phyloP scores from a whole-genome alignment of 2,113 vertebrate genomes.

The Triplophysa dalaica region DNA sequence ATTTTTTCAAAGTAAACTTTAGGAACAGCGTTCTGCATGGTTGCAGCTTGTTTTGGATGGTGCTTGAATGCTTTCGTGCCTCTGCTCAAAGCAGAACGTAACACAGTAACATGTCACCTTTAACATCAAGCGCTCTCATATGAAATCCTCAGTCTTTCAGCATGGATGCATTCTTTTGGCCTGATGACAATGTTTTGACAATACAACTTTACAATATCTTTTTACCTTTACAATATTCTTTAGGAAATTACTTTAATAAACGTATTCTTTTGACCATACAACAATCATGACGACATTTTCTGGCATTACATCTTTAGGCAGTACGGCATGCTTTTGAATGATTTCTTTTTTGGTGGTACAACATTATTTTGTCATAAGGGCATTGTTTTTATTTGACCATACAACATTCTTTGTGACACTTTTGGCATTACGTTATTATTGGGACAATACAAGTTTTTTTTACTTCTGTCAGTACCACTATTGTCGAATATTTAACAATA shows the following conservation, averaged over 20 bases:
- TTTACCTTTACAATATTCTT: neutral
- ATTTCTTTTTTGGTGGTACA: too few relatives aligned
- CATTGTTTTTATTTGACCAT: too few relatives aligned
- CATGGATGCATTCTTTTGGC: neutral
- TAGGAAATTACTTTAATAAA: too few relatives aligned
- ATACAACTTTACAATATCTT: neutral
- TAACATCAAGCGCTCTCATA: neutral
- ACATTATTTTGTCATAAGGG: too few relatives aligned
- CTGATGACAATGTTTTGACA: neutral
- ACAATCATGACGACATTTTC: neutral
- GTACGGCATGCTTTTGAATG: too few relatives aligned
- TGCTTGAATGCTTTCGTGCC: neutral
- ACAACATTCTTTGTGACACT: neutral
- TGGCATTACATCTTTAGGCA: neutral
- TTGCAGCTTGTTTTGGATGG: constrained; percentile 15
- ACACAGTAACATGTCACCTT: neutral
- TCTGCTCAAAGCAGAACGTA: constrained; percentile 17
- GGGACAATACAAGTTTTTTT: neutral
- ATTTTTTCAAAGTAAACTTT: constrained; percentile 32
- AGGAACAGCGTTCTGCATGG: constrained; percentile 7
- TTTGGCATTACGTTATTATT: neutral
- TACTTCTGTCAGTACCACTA: too few relatives aligned
- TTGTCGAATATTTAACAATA: too few relatives aligned
- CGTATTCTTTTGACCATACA: too few relatives aligned
- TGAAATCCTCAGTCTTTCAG: neutral